Evolutionary conservation across 2,113 vertebrate species (phyloP).

Genomic region (Sapajus apella): DNA sequence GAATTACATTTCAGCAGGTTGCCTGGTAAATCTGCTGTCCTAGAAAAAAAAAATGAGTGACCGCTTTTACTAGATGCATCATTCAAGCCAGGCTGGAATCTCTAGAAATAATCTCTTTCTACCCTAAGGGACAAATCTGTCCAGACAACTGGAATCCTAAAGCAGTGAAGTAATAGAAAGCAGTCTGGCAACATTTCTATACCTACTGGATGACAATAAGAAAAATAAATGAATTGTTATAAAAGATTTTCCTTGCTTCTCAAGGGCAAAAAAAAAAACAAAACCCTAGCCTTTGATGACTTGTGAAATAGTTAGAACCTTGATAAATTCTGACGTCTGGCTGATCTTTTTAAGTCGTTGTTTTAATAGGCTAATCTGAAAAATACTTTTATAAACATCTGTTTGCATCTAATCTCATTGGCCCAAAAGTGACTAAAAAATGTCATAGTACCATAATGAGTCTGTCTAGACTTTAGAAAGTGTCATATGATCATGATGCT

Average conservation of each 20-base stretch:
- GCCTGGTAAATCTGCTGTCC: not conserved
- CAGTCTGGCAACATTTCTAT: constrained; percentile 56
- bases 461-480: not conserved
- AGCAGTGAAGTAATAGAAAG: constrained; percentile 51
- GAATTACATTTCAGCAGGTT: constrained; percentile 42
- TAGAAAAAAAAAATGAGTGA: not conserved
- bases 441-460: not conserved
- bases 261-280: constrained; percentile 53
- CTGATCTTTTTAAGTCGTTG: constrained; percentile 47
- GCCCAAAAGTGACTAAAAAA: constrained; percentile 31
- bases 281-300: not conserved
- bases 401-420: constrained; percentile 30
- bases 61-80: constrained; percentile 38
- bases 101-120: constrained; percentile 62
- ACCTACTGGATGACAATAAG: constrained; percentile 56
- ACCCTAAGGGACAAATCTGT: constrained; percentile 58
- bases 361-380: constrained; percentile 42
- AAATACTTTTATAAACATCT: constrained; percentile 57
- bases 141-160: constrained; percentile 56
- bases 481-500: not conserved
- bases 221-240: constrained; percentile 79
- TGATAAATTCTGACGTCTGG: constrained; percentile 54
- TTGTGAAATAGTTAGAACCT: constrained; percentile 50
- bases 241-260: constrained; percentile 73
- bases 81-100: constrained; percentile 40